Evolutionary conservation across 2,113 vertebrate species (phyloP), one percentile per base, ranked within the genome.

Genomic region (Ictalurus furcatus): DNA sequence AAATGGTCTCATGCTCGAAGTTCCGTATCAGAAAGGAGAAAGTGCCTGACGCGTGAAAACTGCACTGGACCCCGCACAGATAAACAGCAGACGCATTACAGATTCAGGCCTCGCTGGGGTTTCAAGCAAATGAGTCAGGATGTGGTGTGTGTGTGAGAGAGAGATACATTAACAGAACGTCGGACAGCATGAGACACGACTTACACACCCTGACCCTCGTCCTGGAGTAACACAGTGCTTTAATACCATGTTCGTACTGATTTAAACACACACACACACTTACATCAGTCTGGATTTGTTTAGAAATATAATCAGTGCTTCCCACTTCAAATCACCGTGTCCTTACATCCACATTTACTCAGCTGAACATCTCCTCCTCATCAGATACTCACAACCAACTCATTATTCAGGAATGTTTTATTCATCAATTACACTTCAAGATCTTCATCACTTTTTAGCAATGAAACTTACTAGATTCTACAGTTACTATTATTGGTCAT

Each of bases 91-190:
- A 0, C 4, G 37, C 69, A 73, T 37, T 37, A n/a, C 6, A 8
- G 19, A 61, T 23, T 67, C n/a, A 5, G 28, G 3, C 65, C 8
- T 40, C 58, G 11, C 58, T 65, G 37, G 21, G 1, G 56, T 13
- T 61, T 40, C 14, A 84, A 12, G 58, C 40, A 80, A 52, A 61
- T 67, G 61, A 80, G 65, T 67, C 86, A 67, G 76, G 76, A 87
- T 81, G 76, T 37, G 78, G 74, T 63, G 16, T 37, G 12, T 48
- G 48, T 9, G 6, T 9, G 7, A 1, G 48, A 14, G 86, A 37
- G 28, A 80, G 28, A 9, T 56, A 44, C 71, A 58, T 14, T 25
- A 23, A 14, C 9, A 48, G 48, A 7, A 48, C 8, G 1, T 17
- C 13, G 4, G 61, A 44, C 23, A 74, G 71, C 76, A 12, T 28